These are phyloP conservation scores for Limnothrissa miodon DNA, from an alignment of 2,113 vertebrate species.

Conservation along the genomic window DNA sequence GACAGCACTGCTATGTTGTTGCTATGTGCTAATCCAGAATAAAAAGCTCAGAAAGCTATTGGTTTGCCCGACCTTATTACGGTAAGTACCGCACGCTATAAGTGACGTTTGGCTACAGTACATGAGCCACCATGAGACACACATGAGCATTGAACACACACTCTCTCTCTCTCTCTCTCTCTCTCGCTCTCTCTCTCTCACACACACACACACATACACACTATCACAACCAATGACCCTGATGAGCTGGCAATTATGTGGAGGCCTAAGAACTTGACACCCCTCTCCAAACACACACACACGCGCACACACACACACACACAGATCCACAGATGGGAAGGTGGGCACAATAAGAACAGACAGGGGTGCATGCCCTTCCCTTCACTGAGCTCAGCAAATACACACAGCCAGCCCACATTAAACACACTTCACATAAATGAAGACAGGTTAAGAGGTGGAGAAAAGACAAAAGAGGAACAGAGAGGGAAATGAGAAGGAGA, in stretches of 20 bases:
- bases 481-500: not conserved
- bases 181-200: no score
- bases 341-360: slow-evolving; percentile 37
- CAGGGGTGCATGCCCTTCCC: slow-evolving; percentile 26
- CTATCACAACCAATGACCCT: slow-evolving; percentile 26
- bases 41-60: not conserved
- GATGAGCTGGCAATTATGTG: slow-evolving; percentile 17
- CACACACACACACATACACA: no score
- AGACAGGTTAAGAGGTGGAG: not conserved
- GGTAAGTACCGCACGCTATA: not conserved
- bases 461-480: slow-evolving; percentile 1
- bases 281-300: not conserved
- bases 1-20: no score
- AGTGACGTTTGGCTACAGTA: not conserved
- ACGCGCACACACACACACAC: not conserved
- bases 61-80: not conserved
- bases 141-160: no score
- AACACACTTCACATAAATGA: slow-evolving; percentile 25
- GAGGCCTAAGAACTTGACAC: not conserved
- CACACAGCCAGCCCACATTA: slow-evolving; percentile 36
- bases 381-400: slow-evolving; percentile 22
- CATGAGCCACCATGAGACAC: no score
- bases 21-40: no score
- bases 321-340: not conserved
- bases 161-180: no score